Conservation (phyloP, 2,888 invertebrate genomes). For the Caenorhabditis sp. region DNA sequence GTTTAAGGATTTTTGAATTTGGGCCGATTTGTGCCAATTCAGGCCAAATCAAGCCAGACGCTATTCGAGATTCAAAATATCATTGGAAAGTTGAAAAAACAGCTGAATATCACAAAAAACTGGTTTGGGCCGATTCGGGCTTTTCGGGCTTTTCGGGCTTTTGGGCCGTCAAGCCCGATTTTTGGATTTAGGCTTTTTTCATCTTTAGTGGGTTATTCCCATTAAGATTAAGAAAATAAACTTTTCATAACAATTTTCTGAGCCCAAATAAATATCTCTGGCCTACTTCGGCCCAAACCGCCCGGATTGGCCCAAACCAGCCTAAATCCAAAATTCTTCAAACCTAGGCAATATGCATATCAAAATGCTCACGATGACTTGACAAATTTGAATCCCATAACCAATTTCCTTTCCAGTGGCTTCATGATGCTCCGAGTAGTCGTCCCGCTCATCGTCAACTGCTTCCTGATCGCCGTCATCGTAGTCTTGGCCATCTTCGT, state of each 20-base stretch:
- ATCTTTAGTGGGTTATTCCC: no score
- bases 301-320: background rate
- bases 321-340: background rate
- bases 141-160: no score
- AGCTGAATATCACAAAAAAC: no score
- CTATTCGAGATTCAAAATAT: no score
- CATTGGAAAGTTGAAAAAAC: no score
- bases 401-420: slow-evolving; percentile 86
- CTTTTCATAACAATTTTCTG: no score
- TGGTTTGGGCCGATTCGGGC: no score
- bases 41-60: no score
- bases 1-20: background rate
- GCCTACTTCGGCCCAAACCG: background rate
- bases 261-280: background rate
- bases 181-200: no score
- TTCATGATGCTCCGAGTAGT: slow-evolving; percentile 92
- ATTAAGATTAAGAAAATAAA: no score
- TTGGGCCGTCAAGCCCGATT: no score
- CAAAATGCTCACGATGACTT: background rate
- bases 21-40: no score
- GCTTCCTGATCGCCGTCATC: slow-evolving; percentile 84
- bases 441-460: slow-evolving; percentile 76
- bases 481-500: slow-evolving; percentile 84
- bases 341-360: background rate
- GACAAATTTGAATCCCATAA: background rate